Base-by-base conservation (phyloP, 2,797 vertebrate species). In the Danio kyathit region DNA sequence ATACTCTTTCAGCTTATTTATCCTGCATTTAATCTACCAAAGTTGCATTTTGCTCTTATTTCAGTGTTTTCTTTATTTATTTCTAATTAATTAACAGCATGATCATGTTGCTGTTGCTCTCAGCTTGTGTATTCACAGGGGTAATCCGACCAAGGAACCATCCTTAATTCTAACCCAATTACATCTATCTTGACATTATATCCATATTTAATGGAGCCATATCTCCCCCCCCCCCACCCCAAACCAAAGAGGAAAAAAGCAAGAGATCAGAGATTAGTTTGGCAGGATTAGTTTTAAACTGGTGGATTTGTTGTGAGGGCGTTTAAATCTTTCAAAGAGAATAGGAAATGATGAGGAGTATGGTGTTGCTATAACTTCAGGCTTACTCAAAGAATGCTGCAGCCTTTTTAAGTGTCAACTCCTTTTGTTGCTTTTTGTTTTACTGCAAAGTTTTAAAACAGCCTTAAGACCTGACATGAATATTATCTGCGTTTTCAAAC, bases 271-370 rank as follows among this genome's bases (percentile, higher is more conserved):
- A 89, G 89, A 94, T 94, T 93, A 93, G 86, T 84, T 85, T 87
- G 81, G 71, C 83, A n/a, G n/a, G n/a, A n/a, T n/a, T n/a, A n/a
- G n/a, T n/a, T n/a, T n/a, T 86, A 93, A 89, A 91, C 88, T 88
- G 85, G 77, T 85, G 88, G 86, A 90, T 92, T 90, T 92, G 89
- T 91, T 90, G 86, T 79, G 81, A 86, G 86, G 89, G 83, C 81
- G 86, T 90, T 91, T 90, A 91, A 88, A 87, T 87, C 85, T 92
- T 90, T 92, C 92, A 94, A 92, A 94, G 92, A 92, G 92, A 94
- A 92, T 93, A 67, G 87, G 44, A 88, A 91, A 93, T 93, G 21
- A 82, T 74, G 86, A 86, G 88, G 16, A 43, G 48, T 29, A 40
- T 72, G 65, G 67, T 89, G 87, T 83, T 83, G 76, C 75, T 12